Percentiles rank a stretch among this genome's conserved stretches.
Evolutionary conservation across 2,113 vertebrate species (phyloP).

Genomic region (Rhinolophus sinicus): DNA sequence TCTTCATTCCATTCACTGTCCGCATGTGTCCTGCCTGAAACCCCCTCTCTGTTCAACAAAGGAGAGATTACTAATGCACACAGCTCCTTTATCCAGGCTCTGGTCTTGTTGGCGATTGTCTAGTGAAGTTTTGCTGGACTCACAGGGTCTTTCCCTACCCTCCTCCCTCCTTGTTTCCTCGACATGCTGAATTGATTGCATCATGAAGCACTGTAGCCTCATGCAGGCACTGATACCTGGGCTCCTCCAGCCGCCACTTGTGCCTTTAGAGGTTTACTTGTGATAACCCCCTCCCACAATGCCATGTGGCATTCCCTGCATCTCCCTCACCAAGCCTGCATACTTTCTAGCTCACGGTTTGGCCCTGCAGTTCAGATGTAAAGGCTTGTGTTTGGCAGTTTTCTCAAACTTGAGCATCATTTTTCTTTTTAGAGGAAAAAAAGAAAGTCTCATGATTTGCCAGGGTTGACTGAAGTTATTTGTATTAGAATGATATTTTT

Average conservation of each 20-base stretch:
- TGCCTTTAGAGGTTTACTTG: background rate
- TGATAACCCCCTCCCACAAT: background rate
- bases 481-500: slow-evolving; percentile 15
- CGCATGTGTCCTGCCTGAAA: background rate
- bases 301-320: background rate
- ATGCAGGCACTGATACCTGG: background rate
- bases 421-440: slow-evolving; percentile 1
- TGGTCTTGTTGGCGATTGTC: background rate
- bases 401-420: slow-evolving; percentile 6
- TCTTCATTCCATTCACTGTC: background rate
- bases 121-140: background rate
- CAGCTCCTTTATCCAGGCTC: background rate
- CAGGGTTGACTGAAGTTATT: background rate
- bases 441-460: background rate
- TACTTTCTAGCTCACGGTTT: background rate
- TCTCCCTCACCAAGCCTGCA: background rate
- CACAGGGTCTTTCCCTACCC: background rate
- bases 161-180: background rate
- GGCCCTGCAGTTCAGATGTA: background rate
- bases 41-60: background rate
- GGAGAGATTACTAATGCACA: too few relatives aligned
- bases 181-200: background rate
- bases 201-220: background rate
- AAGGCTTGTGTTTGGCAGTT: background rate
- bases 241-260: background rate